Conservation (phyloP, 2,113 vertebrate genomes). For the Orthochromis indermauri region DNA sequence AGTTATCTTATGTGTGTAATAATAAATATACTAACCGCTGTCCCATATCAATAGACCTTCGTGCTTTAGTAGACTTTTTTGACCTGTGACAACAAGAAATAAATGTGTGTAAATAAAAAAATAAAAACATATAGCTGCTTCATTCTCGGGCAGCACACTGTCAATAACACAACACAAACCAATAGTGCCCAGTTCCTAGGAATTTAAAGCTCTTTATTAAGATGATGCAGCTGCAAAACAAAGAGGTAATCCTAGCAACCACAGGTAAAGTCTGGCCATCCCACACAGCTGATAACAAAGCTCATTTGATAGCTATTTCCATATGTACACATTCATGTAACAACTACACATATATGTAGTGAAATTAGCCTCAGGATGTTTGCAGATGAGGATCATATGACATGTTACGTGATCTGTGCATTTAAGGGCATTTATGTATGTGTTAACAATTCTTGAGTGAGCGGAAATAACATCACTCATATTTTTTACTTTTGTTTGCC, state of each 20-base stretch:
- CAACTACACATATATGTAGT: background rate
- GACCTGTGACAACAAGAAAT: background rate
- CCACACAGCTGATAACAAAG: background rate
- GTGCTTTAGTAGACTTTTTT: background rate
- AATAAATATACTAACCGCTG: background rate
- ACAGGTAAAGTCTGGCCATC: background rate
- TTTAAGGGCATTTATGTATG: background rate
- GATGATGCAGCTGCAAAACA: background rate
- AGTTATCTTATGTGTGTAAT: background rate
- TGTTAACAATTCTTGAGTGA: background rate
- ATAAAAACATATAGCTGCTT: background rate
- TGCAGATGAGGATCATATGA: background rate
- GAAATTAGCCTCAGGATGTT: background rate
- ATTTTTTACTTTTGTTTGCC: background rate
- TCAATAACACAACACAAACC: background rate
- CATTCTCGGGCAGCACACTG: background rate
- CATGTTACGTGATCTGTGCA: accelerated
- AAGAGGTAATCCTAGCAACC: background rate
- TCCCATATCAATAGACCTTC: background rate
- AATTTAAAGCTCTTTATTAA: background rate
- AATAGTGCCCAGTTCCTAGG: background rate
- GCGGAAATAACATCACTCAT: background rate
- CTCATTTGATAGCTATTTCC: background rate
- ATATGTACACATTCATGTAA: background rate
- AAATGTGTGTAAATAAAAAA: background rate